Evolutionary conservation across 2,888 invertebrate species (phyloP), one percentile per base, ranked within the genome.

Genomic region (Melitaea athalia): DNA sequence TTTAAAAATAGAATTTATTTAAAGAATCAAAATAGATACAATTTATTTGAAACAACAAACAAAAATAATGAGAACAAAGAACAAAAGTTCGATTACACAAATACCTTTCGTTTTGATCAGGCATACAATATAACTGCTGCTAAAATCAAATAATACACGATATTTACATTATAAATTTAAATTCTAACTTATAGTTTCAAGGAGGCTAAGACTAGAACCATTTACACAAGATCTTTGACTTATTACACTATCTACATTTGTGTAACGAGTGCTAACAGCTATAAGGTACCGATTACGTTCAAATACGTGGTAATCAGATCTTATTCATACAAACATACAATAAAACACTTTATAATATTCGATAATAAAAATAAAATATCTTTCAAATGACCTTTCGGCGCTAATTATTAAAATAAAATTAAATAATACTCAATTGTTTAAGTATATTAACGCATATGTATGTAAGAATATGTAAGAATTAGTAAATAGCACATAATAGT

Each of bases 151-250:
- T 6, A 42, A 7, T 14, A 55, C 33, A 55, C 53, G 8, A 52
- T 24, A 0, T 52, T 52, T 52, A 24, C 12, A 24, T 55, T 7
- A 33, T 33, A 55, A 55, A 33, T 33, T 55, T 55, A 6, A 33
- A 33, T 14, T 14, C 53, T 62, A 67, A 43, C 43, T 42, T 15
- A 61, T 8, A 50, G 63, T 70, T 76, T 75, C 69, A 72, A 81
- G 81, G 72, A 80, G 75, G 75, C 77, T 80, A 79, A 74, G 77
- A 82, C 81, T 83, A 84, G 78, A 80, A 70, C 77, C 33, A 67
- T 66, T 57, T 63, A 62, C 31, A 68, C 52, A 67, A 71, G 64
- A 67, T 69, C 69, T 55, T 53, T 38, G 24, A 69, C 62, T 15
- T 52, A 17, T 62, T 47, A 65, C 57, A 33, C 31, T 63, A 55